Base-by-base conservation (phyloP, 2,888 invertebrate species). In the Drosophila nigricruria region DNA sequence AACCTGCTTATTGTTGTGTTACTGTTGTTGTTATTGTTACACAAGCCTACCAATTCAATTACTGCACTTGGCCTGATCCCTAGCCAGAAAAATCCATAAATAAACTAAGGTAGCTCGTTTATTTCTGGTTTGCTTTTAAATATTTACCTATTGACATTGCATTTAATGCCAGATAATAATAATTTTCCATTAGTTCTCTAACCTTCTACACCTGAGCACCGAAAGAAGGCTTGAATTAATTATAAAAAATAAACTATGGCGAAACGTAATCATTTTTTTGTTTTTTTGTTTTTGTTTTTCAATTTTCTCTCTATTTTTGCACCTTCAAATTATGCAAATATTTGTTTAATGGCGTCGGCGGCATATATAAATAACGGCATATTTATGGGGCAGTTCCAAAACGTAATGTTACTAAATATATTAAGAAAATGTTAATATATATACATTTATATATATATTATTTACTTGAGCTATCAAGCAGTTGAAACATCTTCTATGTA, bases 141-240 rank as follows among this genome's bases (percentile, higher is more conserved):
- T 77, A 76, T 75, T 79, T 79, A 61, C 52, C 70, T 63, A 77
- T 77, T 80, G 77, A 77, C 77, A 77, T 76, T 79, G 77, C 62
- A 62, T 69, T 74, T 79, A 64, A 64, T 75, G 76, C 18, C 50
- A 66, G 70, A 65, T 76, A 66, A 79, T 63, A 59, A 66, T 63
- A 59, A 66, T 56, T 62, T 70, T 65, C 40, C n/a, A 40, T 57
- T 20, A 57, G 59, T 40, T 59, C 58, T 67, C 54, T 68, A 66
- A 50, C 68, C 71, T 71, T 56, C 70, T 36, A 30, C 8, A 49
- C 18, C 42, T 42, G 53, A 42, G 34, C 25, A 32, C 70, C 76
- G 60, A 69, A 76, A 74, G 76, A 64, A 59, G 40, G 59, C 40
- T 53, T 52, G 64, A 65, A 76, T 76, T 79, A 70, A 74, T 75